Base-by-base conservation (phyloP, 2,113 vertebrate species). In the Taurulus bubalis region DNA sequence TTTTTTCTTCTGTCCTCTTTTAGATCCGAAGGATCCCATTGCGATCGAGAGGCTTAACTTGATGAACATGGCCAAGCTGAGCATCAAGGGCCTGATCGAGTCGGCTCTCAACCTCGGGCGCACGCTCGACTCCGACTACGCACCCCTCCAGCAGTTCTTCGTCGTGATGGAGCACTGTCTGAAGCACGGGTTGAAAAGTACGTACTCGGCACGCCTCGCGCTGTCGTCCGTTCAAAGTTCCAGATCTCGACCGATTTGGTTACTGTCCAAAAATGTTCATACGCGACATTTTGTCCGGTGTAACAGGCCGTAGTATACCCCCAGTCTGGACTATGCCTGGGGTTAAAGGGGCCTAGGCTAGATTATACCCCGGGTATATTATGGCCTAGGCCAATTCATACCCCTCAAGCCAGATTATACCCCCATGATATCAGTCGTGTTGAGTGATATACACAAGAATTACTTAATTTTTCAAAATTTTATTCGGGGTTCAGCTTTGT, bases 41-140 rank as follows among this genome's bases (percentile, higher is more conserved):
- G 97, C 97, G 26, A 98, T 99, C 5, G 98, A 99, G 67, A 96
- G 98, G 87, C 97, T 99, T 89, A 99, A 99, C 94, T 93, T 99
- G 91, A 99, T 99, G 98, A 99, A 99, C 91, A 99, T 99, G 98
- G 98, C 98, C 45, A 99, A 99, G 69, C 94, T 99, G 91, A 99
- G 98, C 81, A 99, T 99, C 91, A 99, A 99, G 89, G 98, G 98
- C 11, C 89, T 99, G 88, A 99, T 99, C 0, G 98, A 99, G 86
- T 99, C 98, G 0, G 98, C 98, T 0, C 95, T 99, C 45, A 99
- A 99, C 90, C 94, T 99, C 64, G 98, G 98, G 22, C 96, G 98
- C 71, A 99, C 98, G 0, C 95, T 99, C 0, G 98, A 99, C 88
- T 99, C 98, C 0, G 98, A 99, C 95, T 99, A 99, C 0, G 98